phyloP scores from a whole-genome alignment of 2,888 invertebrate genomes.

The Thumatha senex region DNA sequence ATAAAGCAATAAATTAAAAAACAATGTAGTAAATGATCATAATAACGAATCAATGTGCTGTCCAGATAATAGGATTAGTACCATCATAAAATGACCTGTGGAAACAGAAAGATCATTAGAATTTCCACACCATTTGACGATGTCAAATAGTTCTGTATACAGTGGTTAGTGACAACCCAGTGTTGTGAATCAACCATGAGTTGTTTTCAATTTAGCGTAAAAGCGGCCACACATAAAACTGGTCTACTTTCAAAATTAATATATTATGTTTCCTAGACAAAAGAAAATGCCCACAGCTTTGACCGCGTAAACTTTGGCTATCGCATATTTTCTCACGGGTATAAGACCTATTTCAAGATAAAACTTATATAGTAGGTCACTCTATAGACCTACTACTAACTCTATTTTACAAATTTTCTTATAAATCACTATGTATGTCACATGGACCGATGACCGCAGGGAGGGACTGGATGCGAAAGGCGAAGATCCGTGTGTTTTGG shows the following conservation, averaged over 20 bases:
- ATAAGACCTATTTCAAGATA: too few relatives aligned
- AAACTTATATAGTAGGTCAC: too few relatives aligned
- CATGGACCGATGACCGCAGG: too few relatives aligned
- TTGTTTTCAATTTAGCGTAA: conserved; percentile 81
- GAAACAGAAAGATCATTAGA: conserved; percentile 32
- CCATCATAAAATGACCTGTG: conserved; percentile 45
- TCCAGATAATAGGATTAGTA: conserved; percentile 41
- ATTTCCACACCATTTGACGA: conserved; percentile 28
- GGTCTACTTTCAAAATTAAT: conserved; percentile 69
- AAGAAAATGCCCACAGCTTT: conserved; percentile 12
- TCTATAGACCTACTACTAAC: too few relatives aligned
- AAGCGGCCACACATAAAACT: conserved; percentile 76
- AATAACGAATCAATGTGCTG: conserved; percentile 41
- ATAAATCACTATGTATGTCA: too few relatives aligned
- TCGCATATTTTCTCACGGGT: too few relatives aligned
- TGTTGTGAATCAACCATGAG: conserved; percentile 80
- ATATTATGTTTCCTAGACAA: conserved; percentile 60
- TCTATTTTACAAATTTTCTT: too few relatives aligned
- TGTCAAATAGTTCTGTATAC: conserved; percentile 55
- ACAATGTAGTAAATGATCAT: conserved; percentile 51
- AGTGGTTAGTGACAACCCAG: conserved; percentile 56
- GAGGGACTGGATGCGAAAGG: too few relatives aligned
- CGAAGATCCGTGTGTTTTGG: too few relatives aligned
- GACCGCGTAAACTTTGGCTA: neutral
- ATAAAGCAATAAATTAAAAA: conserved; percentile 55